Evolutionary conservation across 2,888 invertebrate genomes (phyloP).

Genomic region (Sialis fuliginosa): DNA sequence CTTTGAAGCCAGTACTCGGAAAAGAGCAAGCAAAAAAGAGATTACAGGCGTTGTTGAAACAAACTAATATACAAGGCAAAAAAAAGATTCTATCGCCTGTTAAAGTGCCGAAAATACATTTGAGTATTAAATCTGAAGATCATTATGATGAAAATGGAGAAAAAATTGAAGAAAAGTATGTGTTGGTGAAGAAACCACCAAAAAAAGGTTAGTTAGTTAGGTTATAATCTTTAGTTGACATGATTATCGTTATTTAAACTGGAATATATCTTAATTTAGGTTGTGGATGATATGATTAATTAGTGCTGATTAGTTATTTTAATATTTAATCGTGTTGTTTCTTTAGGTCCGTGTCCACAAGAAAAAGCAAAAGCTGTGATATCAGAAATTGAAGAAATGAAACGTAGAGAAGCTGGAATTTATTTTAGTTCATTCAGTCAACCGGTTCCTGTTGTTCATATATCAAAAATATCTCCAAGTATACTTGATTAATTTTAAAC

Average conservation of each 20-base stretch:
- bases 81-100: slow-evolving; percentile 3
- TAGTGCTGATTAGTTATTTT: too few relatives aligned
- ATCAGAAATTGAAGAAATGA: slow-evolving; percentile 22
- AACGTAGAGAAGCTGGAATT: slow-evolving; percentile 11
- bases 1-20: slow-evolving; percentile 9
- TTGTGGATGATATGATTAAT: too few relatives aligned
- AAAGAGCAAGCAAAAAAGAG: slow-evolving; percentile 20
- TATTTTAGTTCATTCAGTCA: neutral
- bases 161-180: slow-evolving; percentile 8
- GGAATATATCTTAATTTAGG: neutral
- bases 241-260: neutral
- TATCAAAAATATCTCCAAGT: too few relatives aligned
- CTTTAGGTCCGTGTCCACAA: slow-evolving; percentile 13
- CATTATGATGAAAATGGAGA: slow-evolving; percentile 10
- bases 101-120: slow-evolving; percentile 7
- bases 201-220: slow-evolving; percentile 11
- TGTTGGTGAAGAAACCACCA: slow-evolving; percentile 10
- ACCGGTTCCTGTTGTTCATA: too few relatives aligned
- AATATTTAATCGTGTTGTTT: neutral
- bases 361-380: slow-evolving; percentile 21
- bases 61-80: neutral
- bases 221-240: too few relatives aligned
- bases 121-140: slow-evolving; percentile 6
- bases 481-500: too few relatives aligned
- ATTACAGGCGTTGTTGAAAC: slow-evolving; percentile 17